phyloP scores from a whole-genome alignment of 2,888 invertebrate genomes.

The Anticlea derivata region DNA sequence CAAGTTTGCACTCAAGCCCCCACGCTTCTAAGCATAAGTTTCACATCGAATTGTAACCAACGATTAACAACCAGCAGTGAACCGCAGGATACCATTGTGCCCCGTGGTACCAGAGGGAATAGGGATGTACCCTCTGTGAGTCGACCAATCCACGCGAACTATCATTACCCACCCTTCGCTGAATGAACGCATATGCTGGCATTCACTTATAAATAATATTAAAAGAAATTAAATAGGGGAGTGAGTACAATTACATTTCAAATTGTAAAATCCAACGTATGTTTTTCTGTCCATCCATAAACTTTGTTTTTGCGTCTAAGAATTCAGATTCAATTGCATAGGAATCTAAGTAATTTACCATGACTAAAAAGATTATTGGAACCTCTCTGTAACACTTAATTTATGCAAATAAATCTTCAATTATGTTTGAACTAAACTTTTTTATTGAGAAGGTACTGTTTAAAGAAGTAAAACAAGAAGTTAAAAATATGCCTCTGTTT shows the following conservation, averaged over 20 bases:
- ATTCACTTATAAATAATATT: constrained; percentile 78
- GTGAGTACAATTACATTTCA: constrained; percentile 25
- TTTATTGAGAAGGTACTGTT: too few species aligned
- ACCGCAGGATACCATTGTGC: constrained; percentile 49
- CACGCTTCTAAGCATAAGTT: constrained; percentile 42
- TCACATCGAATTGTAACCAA: constrained; percentile 52
- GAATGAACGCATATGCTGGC: constrained; percentile 73
- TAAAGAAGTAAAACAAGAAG: too few species aligned
- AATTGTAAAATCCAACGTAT: constrained; percentile 1
- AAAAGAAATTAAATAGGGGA: constrained; percentile 63
- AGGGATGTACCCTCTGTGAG: constrained; percentile 65
- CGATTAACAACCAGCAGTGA: constrained; percentile 67
- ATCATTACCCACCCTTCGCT: constrained; percentile 64
- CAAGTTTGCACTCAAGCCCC: constrained; percentile 1
- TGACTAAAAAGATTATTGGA: too few species aligned
- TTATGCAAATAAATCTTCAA: too few species aligned
- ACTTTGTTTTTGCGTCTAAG: not conserved
- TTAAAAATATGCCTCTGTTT: not conserved
- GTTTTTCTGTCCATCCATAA: not conserved
- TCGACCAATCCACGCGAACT: constrained; percentile 69
- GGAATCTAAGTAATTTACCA: too few species aligned
- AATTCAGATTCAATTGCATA: too few species aligned
- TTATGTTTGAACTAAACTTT: too few species aligned
- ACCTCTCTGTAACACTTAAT: too few species aligned
- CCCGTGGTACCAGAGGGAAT: constrained; percentile 46